Evolutionary conservation across 2,113 vertebrate species (phyloP).

Genomic region (Nothobranchius kuhntae): DNA sequence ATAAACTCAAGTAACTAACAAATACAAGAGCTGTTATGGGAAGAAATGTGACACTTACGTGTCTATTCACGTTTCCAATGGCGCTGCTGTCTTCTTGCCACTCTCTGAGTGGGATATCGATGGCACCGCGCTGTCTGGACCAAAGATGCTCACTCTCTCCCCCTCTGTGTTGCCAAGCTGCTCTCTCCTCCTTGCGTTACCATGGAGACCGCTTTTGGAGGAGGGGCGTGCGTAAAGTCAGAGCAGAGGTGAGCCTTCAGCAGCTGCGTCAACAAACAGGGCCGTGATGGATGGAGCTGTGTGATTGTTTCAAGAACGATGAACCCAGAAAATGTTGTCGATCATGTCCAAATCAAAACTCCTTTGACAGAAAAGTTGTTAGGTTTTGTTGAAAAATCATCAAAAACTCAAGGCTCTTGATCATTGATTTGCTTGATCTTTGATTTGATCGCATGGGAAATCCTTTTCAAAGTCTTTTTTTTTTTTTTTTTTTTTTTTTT

Average conservation of each 20-base stretch:
- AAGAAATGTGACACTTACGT: conserved; percentile 4
- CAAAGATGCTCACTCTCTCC: conserved; percentile 39
- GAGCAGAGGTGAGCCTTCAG: conserved; percentile 33
- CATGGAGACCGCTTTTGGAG: conserved; percentile 67
- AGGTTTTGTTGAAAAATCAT: background rate
- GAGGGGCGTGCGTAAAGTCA: conserved; percentile 59
- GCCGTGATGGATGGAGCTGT: conserved; percentile 29
- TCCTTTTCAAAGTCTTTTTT: background rate
- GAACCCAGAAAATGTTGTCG: no score
- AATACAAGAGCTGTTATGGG: background rate
- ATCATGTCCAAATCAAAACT: no score
- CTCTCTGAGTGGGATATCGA: conserved; percentile 21
- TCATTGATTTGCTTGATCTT: background rate
- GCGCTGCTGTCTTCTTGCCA: conserved; percentile 19
- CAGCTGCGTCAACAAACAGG: conserved; percentile 34
- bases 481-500: no score
- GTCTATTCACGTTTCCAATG: background rate
- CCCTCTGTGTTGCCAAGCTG: conserved; percentile 74
- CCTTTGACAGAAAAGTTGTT: no score
- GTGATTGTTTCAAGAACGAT: background rate
- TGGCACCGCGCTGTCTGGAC: conserved; percentile 48
- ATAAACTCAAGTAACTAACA: background rate
- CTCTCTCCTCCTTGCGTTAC: conserved; percentile 71
- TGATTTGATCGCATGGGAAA: background rate
- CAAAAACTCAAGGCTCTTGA: background rate